phyloP scores from a whole-genome alignment of 2,888 invertebrate species.

The Gymnosoma rotundatum region DNA sequence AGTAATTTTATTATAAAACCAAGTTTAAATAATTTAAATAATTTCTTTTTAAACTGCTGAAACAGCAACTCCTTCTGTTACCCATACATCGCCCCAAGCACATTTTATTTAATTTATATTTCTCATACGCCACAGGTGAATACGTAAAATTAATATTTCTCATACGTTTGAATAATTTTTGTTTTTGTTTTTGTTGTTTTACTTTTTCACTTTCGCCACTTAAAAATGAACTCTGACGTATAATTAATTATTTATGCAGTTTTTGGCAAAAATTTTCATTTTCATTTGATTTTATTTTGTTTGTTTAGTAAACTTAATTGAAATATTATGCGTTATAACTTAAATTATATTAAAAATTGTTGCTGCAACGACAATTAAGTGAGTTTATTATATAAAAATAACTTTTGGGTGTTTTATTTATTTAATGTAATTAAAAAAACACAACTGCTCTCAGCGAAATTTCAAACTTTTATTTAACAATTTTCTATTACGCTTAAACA shows the following conservation, averaged over 20 bases:
- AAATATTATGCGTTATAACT: slow-evolving; percentile 18
- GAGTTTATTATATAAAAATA: too few species aligned
- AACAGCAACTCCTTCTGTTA: too few species aligned
- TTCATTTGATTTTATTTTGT: slow-evolving; percentile 9
- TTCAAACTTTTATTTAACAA: slow-evolving; percentile 16
- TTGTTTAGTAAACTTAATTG: slow-evolving; percentile 25
- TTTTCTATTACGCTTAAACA: slow-evolving; percentile 3
- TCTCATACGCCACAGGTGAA: background rate
- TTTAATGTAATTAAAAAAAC: slow-evolving; percentile 49
- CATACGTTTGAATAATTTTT: background rate
- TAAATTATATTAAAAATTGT: background rate
- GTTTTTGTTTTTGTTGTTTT: background rate
- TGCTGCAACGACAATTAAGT: too few species aligned
- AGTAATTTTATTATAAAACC: too few species aligned
- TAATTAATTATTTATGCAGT: slow-evolving; percentile 50
- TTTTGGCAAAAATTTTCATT: slow-evolving; percentile 26
- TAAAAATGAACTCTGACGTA: slow-evolving; percentile 8
- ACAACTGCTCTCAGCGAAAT: slow-evolving; percentile 42
- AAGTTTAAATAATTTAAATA: too few species aligned
- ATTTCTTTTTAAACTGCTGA: too few species aligned
- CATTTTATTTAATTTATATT: too few species aligned
- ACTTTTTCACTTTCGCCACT: background rate
- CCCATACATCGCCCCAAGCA: too few species aligned
- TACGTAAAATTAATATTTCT: background rate
- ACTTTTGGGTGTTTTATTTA: too few species aligned